Conservation (phyloP, 2,797 vertebrate species). For the Pseudochromis fuscus region DNA sequence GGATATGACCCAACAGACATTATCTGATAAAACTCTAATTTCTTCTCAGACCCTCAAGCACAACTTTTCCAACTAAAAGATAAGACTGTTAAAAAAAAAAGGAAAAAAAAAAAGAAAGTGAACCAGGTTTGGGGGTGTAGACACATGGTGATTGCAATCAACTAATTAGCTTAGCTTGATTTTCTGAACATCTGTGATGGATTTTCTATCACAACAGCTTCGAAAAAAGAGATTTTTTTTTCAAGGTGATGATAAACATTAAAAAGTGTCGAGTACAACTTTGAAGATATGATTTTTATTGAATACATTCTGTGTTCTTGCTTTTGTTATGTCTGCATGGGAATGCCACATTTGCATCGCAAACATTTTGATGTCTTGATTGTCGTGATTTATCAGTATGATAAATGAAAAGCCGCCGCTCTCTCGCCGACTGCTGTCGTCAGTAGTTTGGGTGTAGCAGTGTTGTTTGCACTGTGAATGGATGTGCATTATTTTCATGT, state of each 20-base stretch:
- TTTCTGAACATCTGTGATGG: slow-evolving; percentile 69
- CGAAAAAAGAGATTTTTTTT: slow-evolving; percentile 19
- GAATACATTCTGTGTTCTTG: slow-evolving; percentile 31
- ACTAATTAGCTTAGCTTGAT: slow-evolving; percentile 73
- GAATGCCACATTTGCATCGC: slow-evolving; percentile 73
- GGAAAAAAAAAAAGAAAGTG: neutral
- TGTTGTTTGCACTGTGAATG: slow-evolving; percentile 34
- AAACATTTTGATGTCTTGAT: slow-evolving; percentile 51
- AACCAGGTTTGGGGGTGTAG: slow-evolving; percentile 59
- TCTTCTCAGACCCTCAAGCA: slow-evolving; percentile 69
- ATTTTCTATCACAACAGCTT: slow-evolving; percentile 52
- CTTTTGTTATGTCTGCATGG: slow-evolving; percentile 67
- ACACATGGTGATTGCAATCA: slow-evolving; percentile 75
- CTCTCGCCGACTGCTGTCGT: slow-evolving; percentile 51
- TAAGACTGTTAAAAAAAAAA: slow-evolving; percentile 59
- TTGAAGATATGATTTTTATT: slow-evolving; percentile 35
- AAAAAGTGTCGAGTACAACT: slow-evolving; percentile 15
- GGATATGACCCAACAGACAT: slow-evolving; percentile 69
- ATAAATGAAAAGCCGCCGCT: slow-evolving; percentile 59
- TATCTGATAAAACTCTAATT: slow-evolving; percentile 72
- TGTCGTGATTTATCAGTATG: slow-evolving; percentile 64
- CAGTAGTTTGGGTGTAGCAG: slow-evolving; percentile 28
- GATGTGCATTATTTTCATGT: slow-evolving; percentile 53
- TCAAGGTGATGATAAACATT: slow-evolving; percentile 27
- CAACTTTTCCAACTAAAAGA: slow-evolving; percentile 66